Base-by-base conservation (phyloP, 2,113 vertebrate genomes). In the Corydoras sp. region DNA sequence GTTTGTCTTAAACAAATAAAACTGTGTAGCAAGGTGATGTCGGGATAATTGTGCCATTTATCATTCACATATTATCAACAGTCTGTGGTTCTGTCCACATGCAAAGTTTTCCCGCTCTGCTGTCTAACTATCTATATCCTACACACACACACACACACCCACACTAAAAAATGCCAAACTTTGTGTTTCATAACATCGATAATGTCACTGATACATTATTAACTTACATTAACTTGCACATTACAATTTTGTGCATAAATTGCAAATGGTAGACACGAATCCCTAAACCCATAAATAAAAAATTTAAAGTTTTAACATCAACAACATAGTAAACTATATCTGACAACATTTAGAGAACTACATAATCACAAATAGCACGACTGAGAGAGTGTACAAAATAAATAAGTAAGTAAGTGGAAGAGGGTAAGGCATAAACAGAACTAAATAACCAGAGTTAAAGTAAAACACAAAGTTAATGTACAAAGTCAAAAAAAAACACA, bases 401-500 rank as follows among this genome's bases (percentile, higher is more conserved):
- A 81, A 69, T 54, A 68, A 74, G 62, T 82, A 79, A 80, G 69
- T 76, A 79, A 65, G 65, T 64, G 75, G 78, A 78, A 73, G 58
- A 69, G 18, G 18, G 18, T 24, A 24, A 43, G 35, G 35, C 35
- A 2, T 43, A 43, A 43, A 24, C 18, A 24, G 18, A 24, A 24
- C 18, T 24, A 24, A 24, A 24, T 24, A 24, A 24, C 18, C 2
- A 24, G 18, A 24, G 18, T 24, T 24, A 24, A 24, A 24, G 18
- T 24, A 43, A 43, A 43, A 43, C 4, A 43, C 7, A 43, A 4
- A 43, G 4, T 43, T 4, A 43, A 43, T 8, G 7, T 2, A 43
- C 35, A 4, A 4, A 43, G 35, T 43, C 35, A 5, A 43, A 43
- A 43, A 43, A n/a, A n/a, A n/a, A n/a, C n/a, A n/a, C n/a, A n/a